Percentiles rank a stretch among this genome's conserved stretches.
Evolutionary conservation across 2,888 invertebrate species (phyloP).

Genomic region (Linyphia triangularis): DNA sequence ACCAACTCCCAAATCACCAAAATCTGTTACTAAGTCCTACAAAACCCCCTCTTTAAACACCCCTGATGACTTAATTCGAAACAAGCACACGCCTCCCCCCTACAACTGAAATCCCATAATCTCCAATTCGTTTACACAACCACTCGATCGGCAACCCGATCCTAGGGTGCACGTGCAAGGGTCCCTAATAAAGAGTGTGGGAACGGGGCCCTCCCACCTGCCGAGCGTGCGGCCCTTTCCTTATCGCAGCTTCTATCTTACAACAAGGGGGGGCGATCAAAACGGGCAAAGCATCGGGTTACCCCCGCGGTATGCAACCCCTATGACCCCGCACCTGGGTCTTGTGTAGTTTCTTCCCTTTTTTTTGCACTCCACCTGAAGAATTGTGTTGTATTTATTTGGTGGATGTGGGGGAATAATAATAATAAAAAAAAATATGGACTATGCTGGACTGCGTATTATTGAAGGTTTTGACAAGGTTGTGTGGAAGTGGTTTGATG

Average conservation of each 20-base stretch:
- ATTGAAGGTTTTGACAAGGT: not conserved
- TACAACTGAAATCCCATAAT: not conserved
- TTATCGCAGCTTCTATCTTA: constrained; percentile 75
- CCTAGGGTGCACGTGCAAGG: constrained; percentile 58
- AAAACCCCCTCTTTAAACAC: not conserved
- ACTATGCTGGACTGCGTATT: not conserved
- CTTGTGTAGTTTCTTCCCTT: not conserved
- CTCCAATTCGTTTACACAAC: constrained; percentile 69
- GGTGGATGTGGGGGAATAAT: not conserved
- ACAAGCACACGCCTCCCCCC: not conserved
- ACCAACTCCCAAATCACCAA: not conserved
- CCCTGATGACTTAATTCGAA: constrained; percentile 5
- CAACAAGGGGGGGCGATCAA: constrained; percentile 59
- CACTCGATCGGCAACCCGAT: constrained; percentile 51
- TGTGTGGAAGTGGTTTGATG: no score
- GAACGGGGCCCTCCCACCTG: constrained; percentile 59
- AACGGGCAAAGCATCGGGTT: constrained; percentile 64
- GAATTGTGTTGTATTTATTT: not conserved
- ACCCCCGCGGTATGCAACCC: constrained; percentile 58
- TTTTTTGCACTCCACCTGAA: no score
- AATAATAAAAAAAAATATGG: not conserved
- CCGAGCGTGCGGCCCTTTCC: constrained; percentile 53
- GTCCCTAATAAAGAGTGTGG: constrained; percentile 23
- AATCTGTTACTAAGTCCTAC: not conserved
- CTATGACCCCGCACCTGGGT: constrained; percentile 67